phyloP scores from a whole-genome alignment of 1,140 invertebrate genomes.

The Stegodyphus dumicola region DNA sequence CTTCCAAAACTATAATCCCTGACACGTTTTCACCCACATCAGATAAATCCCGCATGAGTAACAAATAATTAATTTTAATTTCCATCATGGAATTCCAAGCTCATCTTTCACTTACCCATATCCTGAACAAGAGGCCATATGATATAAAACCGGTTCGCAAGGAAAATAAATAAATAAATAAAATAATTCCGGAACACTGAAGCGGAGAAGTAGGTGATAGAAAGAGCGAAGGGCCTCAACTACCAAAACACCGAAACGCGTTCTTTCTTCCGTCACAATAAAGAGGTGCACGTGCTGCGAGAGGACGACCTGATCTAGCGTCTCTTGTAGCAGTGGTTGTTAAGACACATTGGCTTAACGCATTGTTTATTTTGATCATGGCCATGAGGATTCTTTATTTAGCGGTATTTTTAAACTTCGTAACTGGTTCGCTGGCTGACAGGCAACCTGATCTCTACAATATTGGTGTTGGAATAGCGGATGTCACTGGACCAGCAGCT shows the following conservation, averaged over 20 bases:
- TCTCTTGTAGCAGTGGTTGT: too few species aligned
- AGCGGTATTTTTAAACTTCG: background rate
- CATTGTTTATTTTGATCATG: too few species aligned
- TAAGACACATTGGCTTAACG: too few species aligned
- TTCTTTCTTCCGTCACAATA: background rate
- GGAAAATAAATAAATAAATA: background rate
- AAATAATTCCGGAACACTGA: background rate
- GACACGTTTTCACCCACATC: too few species aligned
- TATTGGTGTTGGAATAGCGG: constrained; percentile 76
- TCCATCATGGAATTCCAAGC: too few species aligned
- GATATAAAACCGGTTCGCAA: background rate
- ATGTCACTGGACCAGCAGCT: constrained; percentile 88
- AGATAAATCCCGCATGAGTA: too few species aligned
- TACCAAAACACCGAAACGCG: background rate
- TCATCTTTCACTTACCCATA: too few species aligned
- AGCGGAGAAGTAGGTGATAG: background rate
- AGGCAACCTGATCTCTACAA: constrained; percentile 32
- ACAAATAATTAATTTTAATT: too few species aligned
- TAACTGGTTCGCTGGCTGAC: background rate
- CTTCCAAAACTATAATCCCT: too few species aligned
- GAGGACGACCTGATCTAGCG: too few species aligned
- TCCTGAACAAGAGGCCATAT: too few species aligned
- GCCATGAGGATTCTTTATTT: too few species aligned
- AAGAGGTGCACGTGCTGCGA: background rate
- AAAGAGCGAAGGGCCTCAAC: background rate